Conservation (phyloP, 2,888 invertebrate genomes). For the Cephonodes hylas region DNA sequence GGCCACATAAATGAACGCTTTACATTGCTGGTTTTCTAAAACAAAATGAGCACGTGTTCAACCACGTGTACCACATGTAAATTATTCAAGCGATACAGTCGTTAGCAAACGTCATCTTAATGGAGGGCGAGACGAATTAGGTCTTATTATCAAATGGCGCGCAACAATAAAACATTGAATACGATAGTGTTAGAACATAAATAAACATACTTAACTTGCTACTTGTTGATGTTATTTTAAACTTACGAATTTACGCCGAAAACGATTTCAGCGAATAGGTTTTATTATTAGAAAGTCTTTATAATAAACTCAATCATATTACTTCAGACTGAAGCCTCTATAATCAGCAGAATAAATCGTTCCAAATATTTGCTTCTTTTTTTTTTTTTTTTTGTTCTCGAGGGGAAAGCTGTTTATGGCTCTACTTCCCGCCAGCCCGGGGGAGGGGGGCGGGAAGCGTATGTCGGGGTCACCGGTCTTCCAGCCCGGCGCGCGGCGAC, state of each 20-base stretch:
- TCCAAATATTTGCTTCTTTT: no score
- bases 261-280: neutral
- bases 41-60: neutral
- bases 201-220: neutral
- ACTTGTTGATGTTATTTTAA: neutral
- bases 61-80: neutral
- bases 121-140: constrained; percentile 2
- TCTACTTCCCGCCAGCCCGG: no score
- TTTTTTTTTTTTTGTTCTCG: no score
- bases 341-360: no score
- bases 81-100: neutral
- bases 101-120: neutral
- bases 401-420: no score
- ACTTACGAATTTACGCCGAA: neutral
- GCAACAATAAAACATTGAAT: neutral
- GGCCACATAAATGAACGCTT: no score
- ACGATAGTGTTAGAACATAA: constrained; percentile 2
- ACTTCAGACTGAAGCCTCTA: no score
- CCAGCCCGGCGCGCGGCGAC: no score
- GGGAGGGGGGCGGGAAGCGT: no score
- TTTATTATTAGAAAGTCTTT: no score
- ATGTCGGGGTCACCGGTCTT: no score
- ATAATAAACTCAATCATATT: no score
- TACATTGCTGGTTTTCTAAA: neutral
- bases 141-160: constrained; percentile 2